Base-by-base conservation (phyloP, 2,888 invertebrate species). In the Embidobia sp. region DNA sequence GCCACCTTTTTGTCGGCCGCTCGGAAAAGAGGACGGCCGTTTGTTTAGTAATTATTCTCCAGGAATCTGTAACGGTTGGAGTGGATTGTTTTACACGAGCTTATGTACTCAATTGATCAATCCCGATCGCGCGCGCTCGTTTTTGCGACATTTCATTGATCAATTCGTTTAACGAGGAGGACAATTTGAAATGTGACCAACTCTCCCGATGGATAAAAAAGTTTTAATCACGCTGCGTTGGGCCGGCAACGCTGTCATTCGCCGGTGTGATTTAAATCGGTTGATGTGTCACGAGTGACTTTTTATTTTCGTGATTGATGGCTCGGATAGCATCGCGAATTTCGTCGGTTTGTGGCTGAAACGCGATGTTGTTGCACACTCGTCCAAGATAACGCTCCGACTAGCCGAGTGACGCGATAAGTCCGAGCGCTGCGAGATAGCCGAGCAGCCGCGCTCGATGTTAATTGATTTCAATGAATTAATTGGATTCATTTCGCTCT, bases 61-160 rank as follows among this genome's bases (percentile, higher is more conserved):
- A 4, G 40, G 55, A 67, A 55, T 67, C 55, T 48, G 42, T 64
- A 64, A 64, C 64, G 51, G 64, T 51, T 31, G 51, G 22, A 44
- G 64, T 64, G 64, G 64, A 64, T 42, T 44, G 11, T 44, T 59
- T 44, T 59, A n/a, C 42, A 19, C 19, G 40, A 22, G 11, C 6
- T n/a, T n/a, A n/a, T n/a, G n/a, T n/a, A n/a, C n/a, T n/a, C n/a
- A n/a, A n/a, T n/a, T n/a, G n/a, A n/a, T n/a, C n/a, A n/a, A n/a
- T n/a, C n/a, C n/a, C n/a, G n/a, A n/a, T n/a, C n/a, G n/a, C n/a
- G n/a, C n/a, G n/a, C n/a, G n/a, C n/a, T 26, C 15, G 37, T n/a
- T n/a, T n/a, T n/a, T n/a, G n/a, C n/a, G n/a, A n/a, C n/a, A n/a
- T n/a, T n/a, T n/a, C n/a, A n/a, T n/a, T n/a, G n/a, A n/a, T n/a